Conservation (phyloP, 1,140 invertebrate genomes). For the Meloidogyne hapla region DNA sequence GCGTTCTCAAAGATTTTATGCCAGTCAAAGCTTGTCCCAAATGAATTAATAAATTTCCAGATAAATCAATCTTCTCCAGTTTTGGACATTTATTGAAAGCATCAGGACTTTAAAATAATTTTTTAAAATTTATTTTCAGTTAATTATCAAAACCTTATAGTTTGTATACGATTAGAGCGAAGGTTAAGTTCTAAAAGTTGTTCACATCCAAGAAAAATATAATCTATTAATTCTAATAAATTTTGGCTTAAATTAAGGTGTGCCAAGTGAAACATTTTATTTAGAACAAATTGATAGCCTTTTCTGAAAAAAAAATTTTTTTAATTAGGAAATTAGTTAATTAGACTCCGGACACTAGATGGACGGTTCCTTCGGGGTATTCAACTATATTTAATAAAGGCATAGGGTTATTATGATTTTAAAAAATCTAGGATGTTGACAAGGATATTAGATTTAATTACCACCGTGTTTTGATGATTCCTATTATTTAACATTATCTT, state of each 20-base stretch:
- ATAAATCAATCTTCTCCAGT: constrained; percentile 49
- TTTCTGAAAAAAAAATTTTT: constrained; percentile 35
- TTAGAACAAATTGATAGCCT: constrained; percentile 54
- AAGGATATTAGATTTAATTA: too few species aligned
- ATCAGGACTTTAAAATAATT: constrained; percentile 28
- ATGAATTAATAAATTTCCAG: constrained; percentile 40
- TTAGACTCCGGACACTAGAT: too few species aligned
- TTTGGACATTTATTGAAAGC: constrained; percentile 56
- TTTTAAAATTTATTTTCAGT: not conserved
- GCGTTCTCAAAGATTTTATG: constrained; percentile 32
- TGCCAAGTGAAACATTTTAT: constrained; percentile 53
- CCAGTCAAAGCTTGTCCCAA: constrained; percentile 40
- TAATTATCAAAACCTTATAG: constrained; percentile 20
- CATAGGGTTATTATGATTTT: too few species aligned
- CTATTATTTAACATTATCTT: too few species aligned
- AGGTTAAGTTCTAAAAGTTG: constrained; percentile 46
- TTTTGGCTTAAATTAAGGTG: constrained; percentile 46
- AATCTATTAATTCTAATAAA: constrained; percentile 49
- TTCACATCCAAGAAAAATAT: constrained; percentile 54
- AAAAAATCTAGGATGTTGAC: too few species aligned
- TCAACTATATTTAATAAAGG: too few species aligned
- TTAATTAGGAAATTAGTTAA: not conserved
- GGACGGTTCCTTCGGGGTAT: too few species aligned
- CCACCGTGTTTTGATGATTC: too few species aligned
- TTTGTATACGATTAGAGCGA: constrained; percentile 46